These are phyloP conservation scores for Chinchilla lanigera DNA, from an alignment of 2,113 vertebrate genomes.

Conservation along the genomic window DNA sequence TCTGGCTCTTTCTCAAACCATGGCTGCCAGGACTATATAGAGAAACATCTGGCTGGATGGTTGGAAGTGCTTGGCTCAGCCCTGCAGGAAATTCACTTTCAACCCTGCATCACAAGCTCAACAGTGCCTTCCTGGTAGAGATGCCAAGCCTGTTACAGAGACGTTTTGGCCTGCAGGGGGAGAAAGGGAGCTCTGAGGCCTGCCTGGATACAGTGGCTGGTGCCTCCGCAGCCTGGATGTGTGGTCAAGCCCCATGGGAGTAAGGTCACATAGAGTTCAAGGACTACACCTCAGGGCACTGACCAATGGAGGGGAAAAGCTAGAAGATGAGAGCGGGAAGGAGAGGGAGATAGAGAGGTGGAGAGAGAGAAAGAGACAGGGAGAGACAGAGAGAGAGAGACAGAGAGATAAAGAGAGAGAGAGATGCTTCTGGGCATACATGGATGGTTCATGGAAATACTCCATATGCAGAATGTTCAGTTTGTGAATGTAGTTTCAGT, in stretches of 20 bases:
- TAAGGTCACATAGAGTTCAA: background rate
- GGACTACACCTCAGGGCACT: background rate
- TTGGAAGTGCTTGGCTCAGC: constrained; percentile 68
- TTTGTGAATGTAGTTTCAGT: background rate
- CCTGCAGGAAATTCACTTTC: constrained; percentile 71
- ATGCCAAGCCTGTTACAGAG: constrained; percentile 12
- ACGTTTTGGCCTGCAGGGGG: background rate
- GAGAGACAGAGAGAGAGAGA: background rate
- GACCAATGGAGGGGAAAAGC: background rate
- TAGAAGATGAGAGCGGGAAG: background rate
- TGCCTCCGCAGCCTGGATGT: background rate
- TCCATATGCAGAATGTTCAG: background rate
- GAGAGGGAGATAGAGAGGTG: too few species aligned
- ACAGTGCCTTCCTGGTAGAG: constrained; percentile 10
- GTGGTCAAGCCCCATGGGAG: background rate
- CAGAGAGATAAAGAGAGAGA: background rate
- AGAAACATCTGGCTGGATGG: constrained; percentile 75
- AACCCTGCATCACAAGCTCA: background rate
- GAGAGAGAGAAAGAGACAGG: background rate
- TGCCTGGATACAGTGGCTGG: background rate
- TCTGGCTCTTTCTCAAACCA: constrained; percentile 54
- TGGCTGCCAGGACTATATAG: constrained; percentile 71
- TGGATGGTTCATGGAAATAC: background rate
- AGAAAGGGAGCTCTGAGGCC: background rate
- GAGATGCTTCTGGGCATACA: background rate